Percentiles rank a stretch among this genome's conserved stretches.
Conservation (phyloP, 30 jellyfish, hydroid and myxozoan genomes). For the Turritopsis dohrnii region DNA sequence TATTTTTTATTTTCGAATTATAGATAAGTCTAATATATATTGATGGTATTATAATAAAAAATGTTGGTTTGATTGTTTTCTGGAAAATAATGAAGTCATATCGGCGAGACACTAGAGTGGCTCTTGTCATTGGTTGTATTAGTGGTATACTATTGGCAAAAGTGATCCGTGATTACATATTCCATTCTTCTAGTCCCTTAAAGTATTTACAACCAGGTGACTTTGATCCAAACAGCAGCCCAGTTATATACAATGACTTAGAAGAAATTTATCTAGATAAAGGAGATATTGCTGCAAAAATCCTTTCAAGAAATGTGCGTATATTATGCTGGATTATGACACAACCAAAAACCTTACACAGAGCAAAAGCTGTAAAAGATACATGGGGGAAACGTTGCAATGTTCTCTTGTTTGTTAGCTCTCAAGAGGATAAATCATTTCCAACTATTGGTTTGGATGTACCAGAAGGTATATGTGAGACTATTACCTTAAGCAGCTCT, state of each 20-base stretch:
- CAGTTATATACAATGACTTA: conserved; percentile 30
- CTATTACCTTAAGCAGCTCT: too few species aligned
- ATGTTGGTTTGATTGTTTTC: too few species aligned
- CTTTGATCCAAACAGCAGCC: neutral
- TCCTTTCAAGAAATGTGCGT: conserved; percentile 56
- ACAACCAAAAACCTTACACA: conserved; percentile 51
- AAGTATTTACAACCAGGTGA: neutral
- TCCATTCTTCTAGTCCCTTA: neutral
- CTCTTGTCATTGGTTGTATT: neutral
- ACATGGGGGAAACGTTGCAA: conserved; percentile 96
- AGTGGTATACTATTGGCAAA: neutral
- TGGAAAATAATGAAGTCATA: neutral
- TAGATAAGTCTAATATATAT: too few species aligned
- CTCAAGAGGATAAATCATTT: conserved; percentile 60
- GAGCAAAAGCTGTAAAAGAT: conserved; percentile 86
- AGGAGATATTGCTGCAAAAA: conserved; percentile 52
- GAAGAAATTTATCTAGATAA: conserved; percentile 2
- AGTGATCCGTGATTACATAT: neutral
- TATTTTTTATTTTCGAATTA: too few species aligned
- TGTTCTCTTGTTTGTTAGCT: conserved; percentile 73
- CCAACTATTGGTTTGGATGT: conserved; percentile 88
- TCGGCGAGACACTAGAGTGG: neutral
- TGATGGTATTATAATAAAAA: too few species aligned
- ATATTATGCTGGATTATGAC: conserved; percentile 92
- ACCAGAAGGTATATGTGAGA: conserved; percentile 83